Evolutionary conservation across 2,113 vertebrate genomes (phyloP).

Genomic region (Suncus etruscus): DNA sequence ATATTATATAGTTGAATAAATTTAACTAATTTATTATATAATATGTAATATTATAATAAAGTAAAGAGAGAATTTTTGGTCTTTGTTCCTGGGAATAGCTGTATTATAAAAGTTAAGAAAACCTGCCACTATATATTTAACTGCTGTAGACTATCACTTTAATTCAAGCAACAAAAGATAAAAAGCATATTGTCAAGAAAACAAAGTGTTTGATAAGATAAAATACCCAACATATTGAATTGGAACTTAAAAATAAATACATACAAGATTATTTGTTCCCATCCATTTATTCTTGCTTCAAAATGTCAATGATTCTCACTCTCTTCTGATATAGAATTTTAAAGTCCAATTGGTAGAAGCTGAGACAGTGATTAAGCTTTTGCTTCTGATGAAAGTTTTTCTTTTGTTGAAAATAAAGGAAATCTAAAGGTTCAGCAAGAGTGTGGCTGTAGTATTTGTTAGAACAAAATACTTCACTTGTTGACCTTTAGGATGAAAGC

Average conservation of each 20-base stretch:
- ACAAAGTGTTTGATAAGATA: neutral
- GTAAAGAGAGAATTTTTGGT: no score
- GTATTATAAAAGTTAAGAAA: neutral
- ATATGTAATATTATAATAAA: no score
- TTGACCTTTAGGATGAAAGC: neutral
- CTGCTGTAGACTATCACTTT: neutral
- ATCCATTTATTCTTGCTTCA: neutral
- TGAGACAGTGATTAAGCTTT: no score
- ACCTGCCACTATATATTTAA: neutral
- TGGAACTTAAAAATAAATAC: neutral
- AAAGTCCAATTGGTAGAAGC: neutral
- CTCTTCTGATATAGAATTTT: neutral
- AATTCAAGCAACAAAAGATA: neutral
- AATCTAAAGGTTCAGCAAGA: neutral
- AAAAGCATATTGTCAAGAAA: neutral
- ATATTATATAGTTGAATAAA: no score
- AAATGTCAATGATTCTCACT: neutral
- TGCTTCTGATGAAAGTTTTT: no score
- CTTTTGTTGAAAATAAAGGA: neutral
- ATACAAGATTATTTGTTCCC: neutral
- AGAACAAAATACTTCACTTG: conserved; percentile 15
- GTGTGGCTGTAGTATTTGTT: neutral
- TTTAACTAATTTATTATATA: no score
- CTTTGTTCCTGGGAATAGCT: no score
- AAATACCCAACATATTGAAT: neutral